Conservation (phyloP, 2,113 vertebrate genomes). For the Gymnarchus niloticus region DNA sequence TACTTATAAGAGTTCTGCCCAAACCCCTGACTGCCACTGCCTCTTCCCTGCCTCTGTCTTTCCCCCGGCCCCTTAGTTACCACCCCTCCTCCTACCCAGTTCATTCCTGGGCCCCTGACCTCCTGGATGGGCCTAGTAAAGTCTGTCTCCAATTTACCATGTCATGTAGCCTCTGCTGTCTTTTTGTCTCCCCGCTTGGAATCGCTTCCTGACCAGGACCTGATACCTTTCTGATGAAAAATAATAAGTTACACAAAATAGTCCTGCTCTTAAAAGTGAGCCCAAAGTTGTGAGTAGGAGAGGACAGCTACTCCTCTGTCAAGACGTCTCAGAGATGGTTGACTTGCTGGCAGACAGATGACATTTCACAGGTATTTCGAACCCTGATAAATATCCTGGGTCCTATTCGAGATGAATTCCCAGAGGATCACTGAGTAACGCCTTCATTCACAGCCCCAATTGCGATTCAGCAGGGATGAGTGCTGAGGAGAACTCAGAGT, state of each 20-base stretch:
- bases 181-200: too few species aligned
- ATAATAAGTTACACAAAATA: neutral
- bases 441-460: neutral
- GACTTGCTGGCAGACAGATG: neutral
- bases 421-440: neutral
- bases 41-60: too few species aligned
- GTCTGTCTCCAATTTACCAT: too few species aligned
- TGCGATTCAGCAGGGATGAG: neutral
- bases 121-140: too few species aligned
- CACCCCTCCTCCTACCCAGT: too few species aligned
- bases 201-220: too few species aligned
- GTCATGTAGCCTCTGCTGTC: too few species aligned
- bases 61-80: too few species aligned
- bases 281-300: neutral
- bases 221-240: neutral
- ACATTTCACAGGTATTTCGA: conserved; percentile 16
- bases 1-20: too few species aligned
- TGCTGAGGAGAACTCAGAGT: neutral
- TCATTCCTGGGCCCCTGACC: too few species aligned
- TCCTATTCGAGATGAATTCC: neutral
- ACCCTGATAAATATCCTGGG: neutral
- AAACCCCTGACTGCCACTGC: too few species aligned
- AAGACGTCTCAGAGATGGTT: neutral
- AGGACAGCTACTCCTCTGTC: neutral
- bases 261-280: neutral